Evolutionary conservation across 92 coral and sea anemone species (phyloP), one percentile per base, ranked within the genome.

Genomic region (Umimayanthus chanpuru): DNA sequence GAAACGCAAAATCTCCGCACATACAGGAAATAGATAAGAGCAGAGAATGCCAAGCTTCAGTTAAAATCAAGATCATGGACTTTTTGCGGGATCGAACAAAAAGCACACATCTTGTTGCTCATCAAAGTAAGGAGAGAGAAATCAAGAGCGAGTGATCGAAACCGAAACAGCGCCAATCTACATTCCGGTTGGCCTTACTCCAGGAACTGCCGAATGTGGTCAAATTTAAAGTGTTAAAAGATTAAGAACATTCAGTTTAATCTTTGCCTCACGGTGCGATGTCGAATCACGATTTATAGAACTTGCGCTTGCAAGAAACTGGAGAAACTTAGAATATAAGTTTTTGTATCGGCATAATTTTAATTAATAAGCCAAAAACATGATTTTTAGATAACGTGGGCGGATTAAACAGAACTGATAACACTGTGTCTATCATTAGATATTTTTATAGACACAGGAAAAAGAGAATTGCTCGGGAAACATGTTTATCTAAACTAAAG

Each of bases 21-120:
- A 53, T 53, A 53, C 58, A 12, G 58, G 58, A 53, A 14, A 53
- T 8, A 6, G 1, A 32, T 32, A 32, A 32, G 36, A 32, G 36
- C 36, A 32, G 36, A 32, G 67, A 18, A 21, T 5, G 65, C 4
- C 2, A 56, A 56, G 18, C 65, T 0, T 5, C 65, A 56, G 23
- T 26, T 20, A 26, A 61, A 61, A 6, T 14, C 36, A 67, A 15
- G 58, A 12, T 53, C 16, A 53, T 53, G 20, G 58, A 53, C 58
- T 11, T 53, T 53, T 53, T 14, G 25, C 43, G 5, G 28, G 68
- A 32, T 5, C 50, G 10, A 41, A 21, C 8, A 47, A 49, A 23
- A 44, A 56, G 43, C 26, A 14, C 38, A 5, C 38, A 56, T 30
- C 67, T 80, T 80, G 84, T 56, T 80, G 84, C 71, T 80, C 71